Evolutionary conservation across 2,113 vertebrate genomes (phyloP).

Genomic region (Holacanthus passer): DNA sequence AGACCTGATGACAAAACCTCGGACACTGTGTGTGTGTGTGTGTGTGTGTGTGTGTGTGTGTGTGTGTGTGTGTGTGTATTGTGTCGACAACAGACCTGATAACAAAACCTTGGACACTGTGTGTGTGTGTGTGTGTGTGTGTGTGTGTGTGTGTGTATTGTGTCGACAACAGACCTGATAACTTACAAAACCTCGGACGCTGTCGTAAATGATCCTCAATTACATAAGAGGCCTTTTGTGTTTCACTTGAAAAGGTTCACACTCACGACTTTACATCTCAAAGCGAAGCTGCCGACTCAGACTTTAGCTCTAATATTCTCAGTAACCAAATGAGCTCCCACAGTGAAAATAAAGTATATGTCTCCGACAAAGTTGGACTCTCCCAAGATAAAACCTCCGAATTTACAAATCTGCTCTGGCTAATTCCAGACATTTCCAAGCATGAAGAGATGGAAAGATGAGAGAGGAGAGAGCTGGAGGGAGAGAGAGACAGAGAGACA

Average conservation of each 20-base stretch:
- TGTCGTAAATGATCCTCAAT: background rate
- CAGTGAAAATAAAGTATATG: background rate
- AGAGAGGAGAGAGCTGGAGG: background rate
- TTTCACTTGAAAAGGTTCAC: constrained; percentile 27
- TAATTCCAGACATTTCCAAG: constrained; percentile 31
- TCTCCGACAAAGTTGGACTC: constrained; percentile 13
- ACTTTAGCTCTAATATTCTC: constrained; percentile 22
- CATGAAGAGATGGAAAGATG: background rate
- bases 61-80: too few relatives aligned
- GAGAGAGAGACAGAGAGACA: constrained; percentile 6
- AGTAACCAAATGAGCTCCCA: constrained; percentile 9
- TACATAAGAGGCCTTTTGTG: constrained; percentile 41
- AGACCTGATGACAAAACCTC: constrained; percentile 1
- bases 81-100: too few relatives aligned
- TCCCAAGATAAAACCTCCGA: constrained; percentile 29
- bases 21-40: too few relatives aligned
- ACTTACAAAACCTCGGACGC: background rate
- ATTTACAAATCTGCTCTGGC: constrained; percentile 53
- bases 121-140: too few relatives aligned
- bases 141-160: too few relatives aligned
- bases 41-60: too few relatives aligned
- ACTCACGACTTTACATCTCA: constrained; percentile 13
- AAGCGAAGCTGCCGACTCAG: constrained; percentile 7
- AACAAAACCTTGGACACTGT: too few relatives aligned
- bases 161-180: background rate